Evolutionary conservation across 2,888 invertebrate genomes (phyloP).

Genomic region (Drosophila meridionalis): DNA sequence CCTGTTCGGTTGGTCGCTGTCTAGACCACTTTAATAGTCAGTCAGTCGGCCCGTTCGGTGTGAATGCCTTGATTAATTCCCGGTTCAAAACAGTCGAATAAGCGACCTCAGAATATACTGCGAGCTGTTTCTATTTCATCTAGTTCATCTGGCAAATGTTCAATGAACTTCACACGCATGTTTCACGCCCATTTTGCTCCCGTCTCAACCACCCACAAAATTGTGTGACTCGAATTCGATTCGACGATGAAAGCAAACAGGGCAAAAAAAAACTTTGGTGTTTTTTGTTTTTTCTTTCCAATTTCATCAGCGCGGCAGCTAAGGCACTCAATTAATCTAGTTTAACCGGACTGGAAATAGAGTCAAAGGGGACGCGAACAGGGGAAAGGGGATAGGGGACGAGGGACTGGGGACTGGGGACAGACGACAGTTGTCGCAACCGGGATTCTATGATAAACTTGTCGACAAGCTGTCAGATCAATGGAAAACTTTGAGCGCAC

Average conservation of each 20-base stretch:
- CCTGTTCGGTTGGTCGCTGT: constrained; percentile 8
- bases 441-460: constrained; percentile 71
- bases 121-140: constrained; percentile 69
- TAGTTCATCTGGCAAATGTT: constrained; percentile 74
- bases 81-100: constrained; percentile 31
- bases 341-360: constrained; percentile 75
- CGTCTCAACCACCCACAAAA: constrained; percentile 51
- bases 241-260: constrained; percentile 34
- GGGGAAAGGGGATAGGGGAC: not conserved
- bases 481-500: constrained; percentile 21
- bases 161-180: constrained; percentile 71
- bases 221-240: constrained; percentile 67
- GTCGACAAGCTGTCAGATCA: constrained; percentile 67
- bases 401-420: not conserved
- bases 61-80: constrained; percentile 20
- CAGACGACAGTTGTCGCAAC: constrained; percentile 33
- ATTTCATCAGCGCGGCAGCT: constrained; percentile 48
- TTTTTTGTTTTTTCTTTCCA: constrained; percentile 20
- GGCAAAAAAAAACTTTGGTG: constrained; percentile 40
- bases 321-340: constrained; percentile 80
- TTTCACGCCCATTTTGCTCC: constrained; percentile 45
- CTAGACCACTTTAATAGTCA: constrained; percentile 42
- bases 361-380: constrained; percentile 46
- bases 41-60: constrained; percentile 6
- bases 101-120: constrained; percentile 45